A percentile compares a stretch with the other conserved stretches of the same genome.
Conservation (phyloP, 2,797 vertebrate species). For the Morus bassanus region DNA sequence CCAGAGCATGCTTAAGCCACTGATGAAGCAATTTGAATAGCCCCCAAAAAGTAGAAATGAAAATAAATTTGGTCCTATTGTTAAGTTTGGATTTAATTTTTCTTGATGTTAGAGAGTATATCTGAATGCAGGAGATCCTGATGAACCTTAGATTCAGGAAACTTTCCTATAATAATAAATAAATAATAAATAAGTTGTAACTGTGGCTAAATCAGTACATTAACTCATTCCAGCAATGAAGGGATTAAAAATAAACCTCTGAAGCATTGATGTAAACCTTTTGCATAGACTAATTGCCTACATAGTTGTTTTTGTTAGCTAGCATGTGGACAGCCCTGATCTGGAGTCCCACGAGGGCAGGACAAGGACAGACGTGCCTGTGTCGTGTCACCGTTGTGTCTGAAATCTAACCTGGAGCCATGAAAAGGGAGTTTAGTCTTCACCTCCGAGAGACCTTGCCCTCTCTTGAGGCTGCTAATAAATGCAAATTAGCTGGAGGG, state of each 20-base stretch:
- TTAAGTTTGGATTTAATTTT: not conserved
- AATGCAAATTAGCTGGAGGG: not conserved
- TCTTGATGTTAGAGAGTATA: not conserved
- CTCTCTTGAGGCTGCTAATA: not conserved
- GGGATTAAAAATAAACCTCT: not conserved
- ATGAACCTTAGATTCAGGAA: not conserved
- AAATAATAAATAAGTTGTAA: not conserved
- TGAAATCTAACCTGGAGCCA: not conserved
- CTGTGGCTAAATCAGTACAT: not conserved
- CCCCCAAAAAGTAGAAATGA: not conserved
- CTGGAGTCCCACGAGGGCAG: not conserved
- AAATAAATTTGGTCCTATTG: not conserved
- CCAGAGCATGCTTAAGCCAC: not conserved
- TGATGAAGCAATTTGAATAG: not conserved
- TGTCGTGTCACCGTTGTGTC: rapidly evolving
- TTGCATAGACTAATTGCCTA: not conserved
- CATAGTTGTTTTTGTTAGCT: not conserved
- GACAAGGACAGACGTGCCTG: not conserved
- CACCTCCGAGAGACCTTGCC: not conserved
- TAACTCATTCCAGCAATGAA: not conserved
- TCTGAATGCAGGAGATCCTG: not conserved
- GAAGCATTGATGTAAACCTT: not conserved
- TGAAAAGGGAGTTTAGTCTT: not conserved
- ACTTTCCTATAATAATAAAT: not conserved
- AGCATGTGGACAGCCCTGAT: not conserved